Conservation (phyloP, 2,113 vertebrate genomes). For the Apaloderma vittatum region DNA sequence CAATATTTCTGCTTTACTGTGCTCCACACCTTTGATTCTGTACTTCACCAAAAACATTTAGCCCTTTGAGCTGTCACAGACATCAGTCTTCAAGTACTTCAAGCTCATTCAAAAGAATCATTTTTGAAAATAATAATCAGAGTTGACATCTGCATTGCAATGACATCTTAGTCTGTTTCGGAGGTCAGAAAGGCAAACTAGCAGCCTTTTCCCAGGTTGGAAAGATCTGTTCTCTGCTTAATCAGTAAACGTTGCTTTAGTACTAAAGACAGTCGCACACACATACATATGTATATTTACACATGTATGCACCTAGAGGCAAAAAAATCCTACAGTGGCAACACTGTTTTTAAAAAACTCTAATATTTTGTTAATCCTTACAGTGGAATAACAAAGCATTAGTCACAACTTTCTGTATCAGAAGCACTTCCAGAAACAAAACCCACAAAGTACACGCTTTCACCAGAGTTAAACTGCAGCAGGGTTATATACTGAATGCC, state of each 20-base stretch:
- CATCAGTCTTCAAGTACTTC: neutral
- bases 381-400: neutral
- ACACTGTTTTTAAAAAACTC: neutral
- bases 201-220: neutral
- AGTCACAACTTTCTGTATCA: neutral
- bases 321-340: neutral
- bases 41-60: neutral
- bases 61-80: neutral
- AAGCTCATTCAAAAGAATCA: neutral
- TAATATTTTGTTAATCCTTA: neutral
- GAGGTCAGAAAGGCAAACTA: neutral
- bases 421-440: constrained; percentile 31
- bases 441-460: neutral
- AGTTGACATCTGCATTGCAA: neutral
- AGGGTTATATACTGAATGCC: neutral
- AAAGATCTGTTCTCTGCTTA: neutral
- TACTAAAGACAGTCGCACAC: neutral
- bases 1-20: neutral
- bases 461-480: neutral
- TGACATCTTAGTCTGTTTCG: neutral
- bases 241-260: neutral
- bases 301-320: neutral
- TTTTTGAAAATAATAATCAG: neutral
- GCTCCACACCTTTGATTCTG: neutral
- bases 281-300: neutral